Conservation (phyloP, 2,888 invertebrate genomes). For the Scaptomyza polygonia region DNA sequence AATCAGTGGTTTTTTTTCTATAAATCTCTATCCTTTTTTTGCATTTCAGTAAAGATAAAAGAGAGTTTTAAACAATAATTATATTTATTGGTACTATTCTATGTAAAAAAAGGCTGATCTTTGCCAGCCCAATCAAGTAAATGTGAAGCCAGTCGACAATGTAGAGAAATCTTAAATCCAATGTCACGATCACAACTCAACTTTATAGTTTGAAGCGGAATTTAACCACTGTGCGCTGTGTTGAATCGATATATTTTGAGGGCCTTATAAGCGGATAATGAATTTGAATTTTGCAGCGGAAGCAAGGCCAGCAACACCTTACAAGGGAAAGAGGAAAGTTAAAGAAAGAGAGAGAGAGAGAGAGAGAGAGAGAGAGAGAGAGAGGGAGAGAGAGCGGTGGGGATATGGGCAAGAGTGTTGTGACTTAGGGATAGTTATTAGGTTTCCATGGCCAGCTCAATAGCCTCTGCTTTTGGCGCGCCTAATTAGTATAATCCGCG, state of each 20-base stretch:
- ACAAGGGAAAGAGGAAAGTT: not conserved
- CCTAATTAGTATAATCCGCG: constrained; percentile 82
- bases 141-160: no score
- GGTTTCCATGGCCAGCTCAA: constrained; percentile 25
- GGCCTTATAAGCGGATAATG: constrained; percentile 79
- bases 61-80: no score
- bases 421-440: constrained; percentile 43
- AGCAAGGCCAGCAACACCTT: constrained; percentile 14
- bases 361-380: not conserved
- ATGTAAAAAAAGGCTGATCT: no score
- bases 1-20: no score
- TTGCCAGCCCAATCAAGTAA: no score
- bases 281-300: constrained; percentile 65
- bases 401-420: not conserved
- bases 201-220: not conserved
- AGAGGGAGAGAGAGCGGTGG: not conserved
- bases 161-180: no score
- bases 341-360: not conserved
- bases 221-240: constrained; percentile 44
- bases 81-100: no score
- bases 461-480: constrained; percentile 55
- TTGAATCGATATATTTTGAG: constrained; percentile 24
- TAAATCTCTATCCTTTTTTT: no score
- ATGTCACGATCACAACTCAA: not conserved
- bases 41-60: no score